Evolutionary conservation across 2,797 vertebrate genomes (phyloP), one percentile per base, ranked within the genome.

Genomic region (Megalops cyprinoides): DNA sequence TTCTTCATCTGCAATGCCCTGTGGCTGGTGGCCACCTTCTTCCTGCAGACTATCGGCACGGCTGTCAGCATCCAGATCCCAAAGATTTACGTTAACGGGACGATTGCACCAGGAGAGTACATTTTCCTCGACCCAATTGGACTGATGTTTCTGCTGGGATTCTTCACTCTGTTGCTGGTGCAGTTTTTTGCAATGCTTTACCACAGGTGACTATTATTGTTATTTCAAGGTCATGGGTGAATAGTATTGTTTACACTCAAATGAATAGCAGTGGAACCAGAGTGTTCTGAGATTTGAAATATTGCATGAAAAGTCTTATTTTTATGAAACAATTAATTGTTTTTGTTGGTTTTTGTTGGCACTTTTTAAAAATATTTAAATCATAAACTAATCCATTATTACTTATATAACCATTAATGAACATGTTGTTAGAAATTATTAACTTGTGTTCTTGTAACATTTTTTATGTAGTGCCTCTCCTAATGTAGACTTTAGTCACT

Each of bases 11-110:
- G 83, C 76, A 90, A 88, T 78, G 74, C 81, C 71, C 76, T 90
- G 56, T 89, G 89, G 90, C 58, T 90, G 8, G 85, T 87, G 82
- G 71, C 83, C 69, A 90, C 88, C 28, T 86, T 91, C 56, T 85
- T 89, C 39, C 84, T 90, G 20, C 84, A 88, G 76, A 3, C 82
- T 31, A 84, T 86, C 73, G 85, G 84, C 4, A 39, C 44, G 20
- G 20, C 49, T 1, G 23, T 88, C 44, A 79, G 42, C 20, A 81
- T 90, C 39, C 62, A n/a, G 74, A 80, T 85, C 73, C 82, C 87
- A 20, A 87, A 89, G 78, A 14, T 86, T 0, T 80, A 67, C 49
- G 28, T 76, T 14, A 85, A 82, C 75, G 82, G 85, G 1, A 73
- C 48, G 23, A 1, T 12, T 2, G 51, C 62, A 25, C 14, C 10